Evolutionary conservation across 1,140 invertebrate species (phyloP), one percentile per base, ranked within the genome.

Genomic region (Heliconius himera): DNA sequence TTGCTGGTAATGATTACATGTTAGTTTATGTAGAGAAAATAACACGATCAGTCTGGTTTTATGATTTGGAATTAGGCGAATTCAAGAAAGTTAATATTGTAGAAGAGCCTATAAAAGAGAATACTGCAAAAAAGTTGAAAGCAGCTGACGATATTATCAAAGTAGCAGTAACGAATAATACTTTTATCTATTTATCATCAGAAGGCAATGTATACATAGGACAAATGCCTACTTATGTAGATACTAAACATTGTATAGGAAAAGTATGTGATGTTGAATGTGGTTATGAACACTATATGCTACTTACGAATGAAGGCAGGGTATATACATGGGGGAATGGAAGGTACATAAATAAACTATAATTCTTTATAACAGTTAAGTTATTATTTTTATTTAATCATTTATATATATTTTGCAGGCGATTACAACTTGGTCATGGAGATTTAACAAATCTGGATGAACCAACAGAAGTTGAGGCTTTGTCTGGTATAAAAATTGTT

Each of bases 341-440:
- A 85, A 97, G 97, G 97, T 98, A 95, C 13, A 66, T 29, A 60
- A n/a, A 26, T 66, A 66, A 66, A 66, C 11, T 66, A 66, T 66
- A 66, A 5, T 26, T 60, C 3, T 60, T 26, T n/a, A n/a, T 72
- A 54, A 71, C 1, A 33, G 29, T 70, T 75, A 56, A 56, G 66
- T 22, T 70, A 75, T 74, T 76, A 22, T 60, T 72, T 73, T 80
- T 78, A 29, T 66, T 66, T 22, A n/a, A 56, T 22, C 26, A 66
- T 66, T 2, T 26, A 29, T 66, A 66, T 66, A 1, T 16, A 5
- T 73, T 87, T 90, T 82, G 26, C 66, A 98, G 98, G 83, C 96
- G 97, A 78, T 97, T 98, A 46, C 98, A 99, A 94, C 91, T 99
- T 60, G 98, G 98, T 3, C 96, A 97, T 92, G 96, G 96, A 22